Evolutionary conservation across 2,113 vertebrate genomes (phyloP), one percentile per base, ranked within the genome.

Genomic region (Sylvilagus bachmani): DNA sequence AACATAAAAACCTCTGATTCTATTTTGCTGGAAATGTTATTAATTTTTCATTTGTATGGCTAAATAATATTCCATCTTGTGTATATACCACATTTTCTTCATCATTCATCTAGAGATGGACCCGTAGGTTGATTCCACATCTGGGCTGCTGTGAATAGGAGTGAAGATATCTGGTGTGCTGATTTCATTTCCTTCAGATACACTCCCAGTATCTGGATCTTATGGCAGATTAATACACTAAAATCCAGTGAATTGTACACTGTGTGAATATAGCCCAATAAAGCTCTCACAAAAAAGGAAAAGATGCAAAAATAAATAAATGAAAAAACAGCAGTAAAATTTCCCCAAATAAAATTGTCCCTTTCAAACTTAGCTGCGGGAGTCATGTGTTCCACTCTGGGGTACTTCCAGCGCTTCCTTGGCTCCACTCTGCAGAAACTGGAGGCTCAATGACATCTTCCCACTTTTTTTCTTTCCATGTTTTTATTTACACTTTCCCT

Each of bases 351-450:
- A 9, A 36, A 27, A 14, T 31, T 44, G 19, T 61, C 22, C 33
- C 21, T 27, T 7, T 5, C 27, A 25, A 44, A 25, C 74, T 67
- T 44, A 69, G 9, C 24, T 7, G 14, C 5, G 4, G 70, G 49
- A 62, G 1, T 13, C 44, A 3, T 0, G 3, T 12, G 24, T 11
- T 70, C 19, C 31, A 4, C 31, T 78, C 12, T 21, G 2, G 36
- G 51, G 36, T 6, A 21, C n/a, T 5, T 16, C 1, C 33, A 16
- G 5, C 11, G 25, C 24, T 1, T 11, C 7, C 80, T 58, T 10
- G 31, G 19, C 25, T 21, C 5, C 31, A 1, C 38, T 38, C 61
- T 25, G 55, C 55, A 1, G 58, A 44, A 58, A 22, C 7, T 24
- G 5, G 78, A 29, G 19, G 16, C 12, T 58, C 29, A 1, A 2